A percentile compares a stretch with the other conserved stretches of the same genome.
phyloP scores from a whole-genome alignment of 2,113 vertebrate species.

The Labrus mixtus region DNA sequence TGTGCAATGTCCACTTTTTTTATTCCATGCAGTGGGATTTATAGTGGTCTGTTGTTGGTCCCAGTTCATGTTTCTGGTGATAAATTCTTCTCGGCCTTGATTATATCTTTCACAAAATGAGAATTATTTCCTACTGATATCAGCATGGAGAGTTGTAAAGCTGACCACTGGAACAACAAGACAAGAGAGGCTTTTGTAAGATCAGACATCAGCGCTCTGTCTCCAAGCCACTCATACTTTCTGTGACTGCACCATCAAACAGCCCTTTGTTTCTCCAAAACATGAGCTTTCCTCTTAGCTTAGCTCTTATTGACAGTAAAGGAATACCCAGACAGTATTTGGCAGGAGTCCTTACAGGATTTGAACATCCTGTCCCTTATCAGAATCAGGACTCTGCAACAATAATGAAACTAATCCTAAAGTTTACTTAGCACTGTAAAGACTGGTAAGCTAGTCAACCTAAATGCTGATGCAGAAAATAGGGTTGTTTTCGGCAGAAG shows the following conservation, averaged over 20 bases:
- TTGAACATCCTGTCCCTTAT: neutral
- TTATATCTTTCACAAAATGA: too few species aligned
- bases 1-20: too few species aligned
- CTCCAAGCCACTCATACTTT: conserved; percentile 6
- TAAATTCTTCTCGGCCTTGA: too few species aligned
- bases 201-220: neutral
- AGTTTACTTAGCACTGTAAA: too few species aligned
- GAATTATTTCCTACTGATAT: neutral
- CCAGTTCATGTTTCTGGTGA: too few species aligned
- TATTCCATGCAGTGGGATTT: too few species aligned
- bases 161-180: neutral
- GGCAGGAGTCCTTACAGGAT: neutral
- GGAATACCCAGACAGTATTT: conserved; percentile 2
- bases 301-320: conserved; percentile 9
- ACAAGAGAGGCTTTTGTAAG: conserved; percentile 41
- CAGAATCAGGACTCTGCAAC: too few species aligned
- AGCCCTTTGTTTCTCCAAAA: conserved; percentile 46
- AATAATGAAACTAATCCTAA: too few species aligned
- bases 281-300: conserved; percentile 12
- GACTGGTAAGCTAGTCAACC: too few species aligned
- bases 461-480: too few species aligned
- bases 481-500: too few species aligned
- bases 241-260: conserved; percentile 34
- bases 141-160: neutral
- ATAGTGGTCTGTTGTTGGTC: too few species aligned